phyloP scores from a whole-genome alignment of 2,888 invertebrate species.

The Noctua pronuba region DNA sequence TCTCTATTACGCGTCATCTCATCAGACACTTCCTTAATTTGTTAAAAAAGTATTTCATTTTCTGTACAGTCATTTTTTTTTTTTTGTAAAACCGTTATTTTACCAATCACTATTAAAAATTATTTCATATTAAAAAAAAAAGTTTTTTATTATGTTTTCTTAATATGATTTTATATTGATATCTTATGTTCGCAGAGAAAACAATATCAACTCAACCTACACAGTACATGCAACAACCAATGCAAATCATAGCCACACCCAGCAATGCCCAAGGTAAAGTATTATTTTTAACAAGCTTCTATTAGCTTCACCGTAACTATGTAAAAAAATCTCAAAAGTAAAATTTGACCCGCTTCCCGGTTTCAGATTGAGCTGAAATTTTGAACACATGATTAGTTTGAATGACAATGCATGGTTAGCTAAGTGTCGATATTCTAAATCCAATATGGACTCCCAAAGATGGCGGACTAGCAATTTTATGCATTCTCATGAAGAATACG shows the following conservation, averaged over 20 bases:
- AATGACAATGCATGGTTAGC: too few species aligned
- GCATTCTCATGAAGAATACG: background rate
- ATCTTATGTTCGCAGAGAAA: conserved; percentile 76
- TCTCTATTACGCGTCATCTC: too few species aligned
- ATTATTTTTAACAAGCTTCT: background rate
- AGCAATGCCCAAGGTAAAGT: conserved; percentile 81
- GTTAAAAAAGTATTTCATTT: background rate
- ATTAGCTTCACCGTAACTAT: too few species aligned
- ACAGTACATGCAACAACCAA: conserved; percentile 86
- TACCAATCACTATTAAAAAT: background rate
- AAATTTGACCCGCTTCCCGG: too few species aligned
- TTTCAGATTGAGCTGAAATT: too few species aligned
- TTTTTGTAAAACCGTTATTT: background rate
- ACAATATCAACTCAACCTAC: conserved; percentile 78
- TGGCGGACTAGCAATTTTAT: too few species aligned
- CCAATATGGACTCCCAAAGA: too few species aligned
- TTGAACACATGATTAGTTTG: too few species aligned
- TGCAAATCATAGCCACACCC: conserved; percentile 87
- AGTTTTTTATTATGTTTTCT: too few species aligned
- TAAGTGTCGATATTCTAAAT: too few species aligned
- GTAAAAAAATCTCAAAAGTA: too few species aligned
- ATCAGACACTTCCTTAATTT: background rate
- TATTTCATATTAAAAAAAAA: too few species aligned
- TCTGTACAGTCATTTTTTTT: background rate
- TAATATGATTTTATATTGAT: background rate